Conservation (phyloP, 2,888 invertebrate genomes). For the Agriopis marginaria region DNA sequence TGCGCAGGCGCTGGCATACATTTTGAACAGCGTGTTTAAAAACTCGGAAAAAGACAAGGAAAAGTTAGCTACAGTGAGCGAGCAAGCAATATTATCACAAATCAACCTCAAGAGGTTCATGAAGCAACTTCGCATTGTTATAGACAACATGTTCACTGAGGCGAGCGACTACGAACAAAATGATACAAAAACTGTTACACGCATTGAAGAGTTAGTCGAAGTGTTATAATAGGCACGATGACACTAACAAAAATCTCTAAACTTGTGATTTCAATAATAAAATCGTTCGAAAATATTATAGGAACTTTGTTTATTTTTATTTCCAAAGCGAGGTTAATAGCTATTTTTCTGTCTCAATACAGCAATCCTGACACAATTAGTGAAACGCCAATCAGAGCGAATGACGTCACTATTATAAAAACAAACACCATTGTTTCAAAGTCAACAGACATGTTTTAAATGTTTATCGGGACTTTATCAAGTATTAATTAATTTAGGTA, state of each 20-base stretch:
- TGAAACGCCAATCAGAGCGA: too few relatives aligned
- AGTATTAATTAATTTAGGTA: too few relatives aligned
- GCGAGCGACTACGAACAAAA: slow-evolving; percentile 46
- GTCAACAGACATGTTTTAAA: too few relatives aligned
- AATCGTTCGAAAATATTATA: too few relatives aligned
- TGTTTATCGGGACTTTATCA: too few relatives aligned
- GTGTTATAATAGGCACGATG: slow-evolving; percentile 61
- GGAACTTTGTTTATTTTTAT: too few relatives aligned
- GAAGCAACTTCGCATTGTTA: slow-evolving; percentile 72
- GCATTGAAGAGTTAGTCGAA: slow-evolving; percentile 80
- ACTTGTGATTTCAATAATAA: too few relatives aligned
- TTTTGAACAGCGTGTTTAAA: slow-evolving; percentile 87
- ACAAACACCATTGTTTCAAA: too few relatives aligned
- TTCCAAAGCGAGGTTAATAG: background rate
- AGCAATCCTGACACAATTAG: too few relatives aligned
- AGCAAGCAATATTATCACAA: slow-evolving; percentile 76
- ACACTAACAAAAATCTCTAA: too few relatives aligned
- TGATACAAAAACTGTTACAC: slow-evolving; percentile 53
- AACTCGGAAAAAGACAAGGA: slow-evolving; percentile 89
- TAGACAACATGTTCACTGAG: slow-evolving; percentile 71
- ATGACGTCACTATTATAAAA: too few relatives aligned
- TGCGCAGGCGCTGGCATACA: slow-evolving; percentile 88
- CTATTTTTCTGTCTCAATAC: too few relatives aligned
- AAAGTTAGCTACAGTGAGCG: slow-evolving; percentile 82
- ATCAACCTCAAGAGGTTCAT: slow-evolving; percentile 77